A percentile compares a stretch with the other conserved stretches of the same genome.
phyloP scores from a whole-genome alignment of 2,113 vertebrate species.

The Caretta caretta region DNA sequence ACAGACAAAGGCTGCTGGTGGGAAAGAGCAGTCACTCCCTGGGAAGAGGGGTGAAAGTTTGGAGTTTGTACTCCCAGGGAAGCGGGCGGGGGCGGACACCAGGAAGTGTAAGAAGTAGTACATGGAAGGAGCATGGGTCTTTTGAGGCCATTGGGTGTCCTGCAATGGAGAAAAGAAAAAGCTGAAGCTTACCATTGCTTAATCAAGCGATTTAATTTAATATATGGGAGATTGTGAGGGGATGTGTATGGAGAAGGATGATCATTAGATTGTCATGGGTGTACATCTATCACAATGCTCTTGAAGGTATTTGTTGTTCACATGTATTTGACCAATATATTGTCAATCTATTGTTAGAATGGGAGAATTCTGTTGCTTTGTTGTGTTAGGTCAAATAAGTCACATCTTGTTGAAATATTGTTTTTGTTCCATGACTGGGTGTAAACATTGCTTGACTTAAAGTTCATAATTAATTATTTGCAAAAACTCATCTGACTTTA shows the following conservation, averaged over 20 bases:
- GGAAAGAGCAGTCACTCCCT: background rate
- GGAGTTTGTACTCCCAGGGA: no score
- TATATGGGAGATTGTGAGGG: background rate
- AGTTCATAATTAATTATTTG: background rate
- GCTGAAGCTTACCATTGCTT: background rate
- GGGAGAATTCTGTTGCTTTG: background rate
- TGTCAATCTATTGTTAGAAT: background rate
- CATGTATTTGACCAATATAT: background rate
- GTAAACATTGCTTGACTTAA: background rate
- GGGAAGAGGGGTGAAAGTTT: background rate
- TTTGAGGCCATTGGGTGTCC: background rate
- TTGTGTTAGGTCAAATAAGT: accelerated
- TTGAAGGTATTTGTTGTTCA: background rate
- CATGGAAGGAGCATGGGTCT: background rate
- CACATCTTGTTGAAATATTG: background rate
- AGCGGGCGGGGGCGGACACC: no score
- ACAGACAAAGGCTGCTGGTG: background rate
- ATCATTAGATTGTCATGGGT: no score
- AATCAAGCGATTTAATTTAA: background rate
- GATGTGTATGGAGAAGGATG: no score
- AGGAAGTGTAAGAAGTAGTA: no score
- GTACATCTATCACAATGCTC: no score
- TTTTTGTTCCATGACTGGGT: background rate
- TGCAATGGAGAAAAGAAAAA: background rate
- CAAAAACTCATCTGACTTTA: background rate